Percentiles rank a stretch among this genome's conserved stretches.
phyloP scores from a whole-genome alignment of 2,797 vertebrate genomes.

The Spea hammondii region DNA sequence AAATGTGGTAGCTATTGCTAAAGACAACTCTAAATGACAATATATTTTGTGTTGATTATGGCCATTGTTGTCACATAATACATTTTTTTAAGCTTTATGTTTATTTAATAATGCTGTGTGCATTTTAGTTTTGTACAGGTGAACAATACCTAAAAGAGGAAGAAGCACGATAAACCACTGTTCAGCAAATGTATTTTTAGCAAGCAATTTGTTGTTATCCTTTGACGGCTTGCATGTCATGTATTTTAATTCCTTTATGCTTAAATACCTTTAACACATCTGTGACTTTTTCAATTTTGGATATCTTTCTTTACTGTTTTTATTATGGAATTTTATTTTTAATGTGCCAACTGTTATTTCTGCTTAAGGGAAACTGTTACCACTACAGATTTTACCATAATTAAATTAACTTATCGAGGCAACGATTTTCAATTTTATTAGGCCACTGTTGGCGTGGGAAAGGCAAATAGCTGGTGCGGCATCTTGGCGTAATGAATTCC shows the following conservation, averaged over 20 bases:
- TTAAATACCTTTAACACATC: slow-evolving; percentile 17
- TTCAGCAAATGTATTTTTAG: slow-evolving; percentile 34
- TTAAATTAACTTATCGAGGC: too few relatives aligned
- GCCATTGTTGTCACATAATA: background rate
- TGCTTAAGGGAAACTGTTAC: too few relatives aligned
- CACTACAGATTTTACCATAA: too few relatives aligned
- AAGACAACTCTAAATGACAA: background rate
- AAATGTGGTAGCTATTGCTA: background rate
- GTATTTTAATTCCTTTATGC: slow-evolving; percentile 24
- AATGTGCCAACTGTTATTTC: background rate
- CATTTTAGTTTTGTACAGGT: slow-evolving; percentile 14
- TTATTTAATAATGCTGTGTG: background rate
- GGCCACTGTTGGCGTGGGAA: too few relatives aligned
- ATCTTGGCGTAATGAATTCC: too few relatives aligned
- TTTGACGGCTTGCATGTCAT: slow-evolving; percentile 19
- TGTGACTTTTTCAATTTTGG: slow-evolving; percentile 27
- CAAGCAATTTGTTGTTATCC: slow-evolving; percentile 31
- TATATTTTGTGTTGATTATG: background rate
- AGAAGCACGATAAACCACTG: slow-evolving; percentile 12
- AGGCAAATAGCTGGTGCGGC: too few relatives aligned
- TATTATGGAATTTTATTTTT: background rate
- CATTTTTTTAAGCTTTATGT: slow-evolving; percentile 7
- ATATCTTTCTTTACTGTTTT: background rate
- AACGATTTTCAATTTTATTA: too few relatives aligned
- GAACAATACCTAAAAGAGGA: slow-evolving; percentile 23